phyloP scores from a whole-genome alignment of 2,797 vertebrate genomes.

The Enteromius treurensis region DNA sequence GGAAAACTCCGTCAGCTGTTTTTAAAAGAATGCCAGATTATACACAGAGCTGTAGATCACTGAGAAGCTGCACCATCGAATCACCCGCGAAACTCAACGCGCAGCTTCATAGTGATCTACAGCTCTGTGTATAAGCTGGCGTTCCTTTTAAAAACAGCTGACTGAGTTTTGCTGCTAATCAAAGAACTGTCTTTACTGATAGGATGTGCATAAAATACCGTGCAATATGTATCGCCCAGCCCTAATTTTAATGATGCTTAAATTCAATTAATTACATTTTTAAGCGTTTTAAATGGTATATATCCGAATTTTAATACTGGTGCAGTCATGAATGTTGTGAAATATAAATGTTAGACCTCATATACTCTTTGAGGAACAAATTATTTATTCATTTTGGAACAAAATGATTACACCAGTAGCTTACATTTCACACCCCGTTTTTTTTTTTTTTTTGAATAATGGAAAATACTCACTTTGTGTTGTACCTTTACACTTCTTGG shows the following conservation, averaged over 20 bases:
- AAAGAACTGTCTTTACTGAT: too few species aligned
- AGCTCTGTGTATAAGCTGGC: too few species aligned
- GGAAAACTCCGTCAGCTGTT: too few species aligned
- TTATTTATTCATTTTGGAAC: not conserved
- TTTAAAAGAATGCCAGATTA: too few species aligned
- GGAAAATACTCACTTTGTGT: constrained; percentile 4
- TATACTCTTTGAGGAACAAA: not conserved
- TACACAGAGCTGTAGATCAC: too few species aligned
- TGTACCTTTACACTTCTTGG: constrained; percentile 3
- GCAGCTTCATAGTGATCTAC: too few species aligned
- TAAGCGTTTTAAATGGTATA: not conserved
- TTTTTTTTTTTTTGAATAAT: not conserved
- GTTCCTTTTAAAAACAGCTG: too few species aligned
- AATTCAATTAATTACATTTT: not conserved
- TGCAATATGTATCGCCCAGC: too few species aligned
- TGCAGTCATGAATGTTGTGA: not conserved
- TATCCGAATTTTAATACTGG: not conserved
- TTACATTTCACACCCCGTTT: not conserved
- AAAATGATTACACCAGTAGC: not conserved
- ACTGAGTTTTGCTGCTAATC: too few species aligned
- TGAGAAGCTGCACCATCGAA: too few species aligned
- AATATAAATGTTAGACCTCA: not conserved
- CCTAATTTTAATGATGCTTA: not conserved
- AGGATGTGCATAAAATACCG: too few species aligned
- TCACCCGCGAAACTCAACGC: too few species aligned